Conservation (phyloP, 2,797 vertebrate species). For the Steatocranus sp. region DNA sequence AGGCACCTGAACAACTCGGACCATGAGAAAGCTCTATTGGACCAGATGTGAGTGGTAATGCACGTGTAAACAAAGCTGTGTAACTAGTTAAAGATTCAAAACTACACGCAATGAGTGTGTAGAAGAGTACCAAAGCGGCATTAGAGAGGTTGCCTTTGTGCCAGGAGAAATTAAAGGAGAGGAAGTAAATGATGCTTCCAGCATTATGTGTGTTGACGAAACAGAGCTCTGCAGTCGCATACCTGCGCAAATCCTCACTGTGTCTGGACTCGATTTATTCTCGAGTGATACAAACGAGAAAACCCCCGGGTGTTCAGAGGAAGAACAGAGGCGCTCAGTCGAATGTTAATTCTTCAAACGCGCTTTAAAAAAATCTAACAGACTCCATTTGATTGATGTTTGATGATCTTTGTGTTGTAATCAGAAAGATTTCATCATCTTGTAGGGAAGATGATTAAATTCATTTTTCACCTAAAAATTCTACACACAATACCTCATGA, state of each 20-base stretch:
- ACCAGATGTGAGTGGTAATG: not conserved
- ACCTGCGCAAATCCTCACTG: conserved; percentile 9
- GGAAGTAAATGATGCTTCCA: not conserved
- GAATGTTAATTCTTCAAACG: not conserved
- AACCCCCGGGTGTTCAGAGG: not conserved
- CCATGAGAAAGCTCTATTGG: not conserved
- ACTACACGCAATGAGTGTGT: not conserved
- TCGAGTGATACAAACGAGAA: not conserved
- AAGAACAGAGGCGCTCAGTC: rapidly evolving
- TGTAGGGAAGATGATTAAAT: not conserved
- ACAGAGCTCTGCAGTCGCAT: conserved; percentile 14
- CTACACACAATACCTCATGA: not conserved
- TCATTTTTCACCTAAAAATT: not conserved
- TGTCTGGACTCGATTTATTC: conserved; percentile 7
- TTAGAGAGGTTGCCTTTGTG: not conserved
- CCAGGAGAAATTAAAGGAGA: not conserved
- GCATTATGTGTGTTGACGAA: not conserved
- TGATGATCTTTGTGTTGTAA: not conserved
- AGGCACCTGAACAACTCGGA: not conserved
- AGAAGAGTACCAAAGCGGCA: not conserved
- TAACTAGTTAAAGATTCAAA: not conserved
- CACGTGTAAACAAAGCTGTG: not conserved
- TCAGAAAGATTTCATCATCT: not conserved
- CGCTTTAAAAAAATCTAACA: rapidly evolving
- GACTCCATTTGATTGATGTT: not conserved